Conservation (phyloP, 2,888 invertebrate genomes). For the Bellardia pandia region DNA sequence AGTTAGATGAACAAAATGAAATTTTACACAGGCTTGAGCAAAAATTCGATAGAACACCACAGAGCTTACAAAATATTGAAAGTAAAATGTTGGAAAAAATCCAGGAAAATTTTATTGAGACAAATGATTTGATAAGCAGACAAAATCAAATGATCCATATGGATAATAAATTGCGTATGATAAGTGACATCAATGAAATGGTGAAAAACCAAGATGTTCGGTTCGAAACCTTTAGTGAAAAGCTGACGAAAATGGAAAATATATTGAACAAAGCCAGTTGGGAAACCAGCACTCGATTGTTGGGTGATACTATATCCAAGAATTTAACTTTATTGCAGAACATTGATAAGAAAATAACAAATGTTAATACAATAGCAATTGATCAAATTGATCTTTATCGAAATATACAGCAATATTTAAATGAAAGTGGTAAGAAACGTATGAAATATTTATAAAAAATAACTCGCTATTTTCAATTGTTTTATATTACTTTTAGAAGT, state of each 20-base stretch:
- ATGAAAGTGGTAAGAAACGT: background rate
- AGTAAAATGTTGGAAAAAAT: background rate
- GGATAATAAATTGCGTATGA: background rate
- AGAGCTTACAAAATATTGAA: background rate
- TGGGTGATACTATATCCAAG: background rate
- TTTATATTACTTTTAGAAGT: background rate
- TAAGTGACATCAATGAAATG: conserved; percentile 15
- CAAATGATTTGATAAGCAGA: background rate
- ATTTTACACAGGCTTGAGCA: background rate
- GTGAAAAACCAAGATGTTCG: background rate
- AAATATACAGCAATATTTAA: conserved; percentile 19
- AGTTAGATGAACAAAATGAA: background rate
- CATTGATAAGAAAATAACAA: conserved; percentile 17
- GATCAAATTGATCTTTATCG: background rate
- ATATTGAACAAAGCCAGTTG: too few relatives aligned
- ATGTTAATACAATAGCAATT: background rate
- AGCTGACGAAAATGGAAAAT: background rate
- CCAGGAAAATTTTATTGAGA: background rate
- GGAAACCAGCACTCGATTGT: too few relatives aligned
- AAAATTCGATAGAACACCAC: background rate
- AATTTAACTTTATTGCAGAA: conserved; percentile 15
- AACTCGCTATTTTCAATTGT: background rate
- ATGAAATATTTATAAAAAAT: background rate
- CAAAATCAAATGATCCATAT: background rate
- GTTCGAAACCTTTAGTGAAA: background rate